A percentile compares a stretch with the other conserved stretches of the same genome.
Conservation (phyloP, 2,113 vertebrate genomes). For the Ciconia maguari region DNA sequence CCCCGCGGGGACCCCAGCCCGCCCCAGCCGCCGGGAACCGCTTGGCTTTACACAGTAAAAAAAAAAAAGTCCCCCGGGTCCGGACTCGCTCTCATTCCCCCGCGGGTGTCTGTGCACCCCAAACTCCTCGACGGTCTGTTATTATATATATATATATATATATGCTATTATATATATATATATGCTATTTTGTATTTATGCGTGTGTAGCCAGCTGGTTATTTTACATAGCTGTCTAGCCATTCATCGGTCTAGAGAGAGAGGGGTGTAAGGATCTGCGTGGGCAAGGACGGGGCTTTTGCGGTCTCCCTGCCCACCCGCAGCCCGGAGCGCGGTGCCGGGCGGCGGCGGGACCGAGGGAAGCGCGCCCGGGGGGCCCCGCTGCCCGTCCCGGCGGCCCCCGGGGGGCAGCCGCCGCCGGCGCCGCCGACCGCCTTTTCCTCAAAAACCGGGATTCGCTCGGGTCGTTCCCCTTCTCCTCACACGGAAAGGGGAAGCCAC, state of each 20-base stretch:
- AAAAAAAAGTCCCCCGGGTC: neutral
- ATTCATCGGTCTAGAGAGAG: neutral
- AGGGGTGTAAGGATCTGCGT: neutral
- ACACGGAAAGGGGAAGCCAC: neutral
- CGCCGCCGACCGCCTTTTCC: neutral
- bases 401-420: too few species aligned
- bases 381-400: too few species aligned
- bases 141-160: too few species aligned
- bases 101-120: neutral
- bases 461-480: neutral
- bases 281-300: neutral
- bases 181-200: neutral
- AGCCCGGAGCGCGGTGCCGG: too few species aligned
- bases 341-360: neutral
- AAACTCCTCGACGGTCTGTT: neutral
- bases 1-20: neutral
- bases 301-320: neutral
- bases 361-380: neutral
- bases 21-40: neutral
- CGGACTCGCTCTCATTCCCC: neutral
- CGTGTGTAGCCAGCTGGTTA: fast-evolving
- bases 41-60: neutral
- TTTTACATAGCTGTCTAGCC: too few species aligned
- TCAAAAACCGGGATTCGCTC: neutral
- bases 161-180: too few species aligned